Conservation (phyloP, 2,113 vertebrate species). For the Monarcha castaneiventris region DNA sequence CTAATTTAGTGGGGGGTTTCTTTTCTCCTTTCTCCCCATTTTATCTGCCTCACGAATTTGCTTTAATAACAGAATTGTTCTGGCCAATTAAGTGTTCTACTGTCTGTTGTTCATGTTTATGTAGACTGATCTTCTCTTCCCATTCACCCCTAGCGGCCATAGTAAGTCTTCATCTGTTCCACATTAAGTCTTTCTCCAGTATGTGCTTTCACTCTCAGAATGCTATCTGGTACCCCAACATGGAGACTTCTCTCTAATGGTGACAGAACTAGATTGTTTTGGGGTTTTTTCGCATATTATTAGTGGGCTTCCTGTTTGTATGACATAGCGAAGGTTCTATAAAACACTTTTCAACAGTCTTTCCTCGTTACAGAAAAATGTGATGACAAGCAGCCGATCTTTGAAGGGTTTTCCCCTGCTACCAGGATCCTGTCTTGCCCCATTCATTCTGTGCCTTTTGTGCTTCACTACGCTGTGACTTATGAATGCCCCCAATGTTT, state of each 20-base stretch:
- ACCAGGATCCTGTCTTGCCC: not conserved
- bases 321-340: not conserved
- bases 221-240: not conserved
- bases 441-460: not conserved
- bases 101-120: not conserved
- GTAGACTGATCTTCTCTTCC: not conserved
- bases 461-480: not conserved
- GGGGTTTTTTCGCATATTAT: not conserved
- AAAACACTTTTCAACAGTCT: not conserved
- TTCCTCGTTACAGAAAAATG: not conserved
- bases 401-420: not conserved
- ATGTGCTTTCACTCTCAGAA: not conserved
- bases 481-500: not conserved
- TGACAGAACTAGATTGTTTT: not conserved
- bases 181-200: not conserved
- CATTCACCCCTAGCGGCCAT: not conserved
- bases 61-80: not conserved
- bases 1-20: fast-evolving
- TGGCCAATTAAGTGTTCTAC: not conserved
- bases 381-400: not conserved
- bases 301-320: not conserved
- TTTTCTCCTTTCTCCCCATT: not conserved
- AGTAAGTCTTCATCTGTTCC: not conserved
- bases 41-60: not conserved
- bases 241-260: not conserved